phyloP scores from a whole-genome alignment of 2,113 vertebrate genomes.

The Aix galericulata region DNA sequence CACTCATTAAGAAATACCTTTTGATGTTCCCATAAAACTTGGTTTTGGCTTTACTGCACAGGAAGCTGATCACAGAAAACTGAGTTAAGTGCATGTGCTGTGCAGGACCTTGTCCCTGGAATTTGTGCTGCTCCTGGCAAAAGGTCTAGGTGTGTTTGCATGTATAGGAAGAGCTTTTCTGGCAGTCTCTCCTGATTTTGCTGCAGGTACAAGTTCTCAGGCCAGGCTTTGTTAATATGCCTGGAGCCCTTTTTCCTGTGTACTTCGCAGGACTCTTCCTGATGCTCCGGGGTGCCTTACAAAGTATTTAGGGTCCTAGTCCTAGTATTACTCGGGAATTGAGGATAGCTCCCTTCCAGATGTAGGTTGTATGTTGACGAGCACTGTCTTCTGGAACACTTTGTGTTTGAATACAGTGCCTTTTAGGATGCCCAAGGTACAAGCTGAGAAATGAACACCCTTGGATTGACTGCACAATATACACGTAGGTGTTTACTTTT shows the following conservation, averaged over 20 bases:
- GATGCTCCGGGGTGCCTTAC: fast-evolving
- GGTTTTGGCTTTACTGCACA: background rate
- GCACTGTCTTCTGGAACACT: background rate
- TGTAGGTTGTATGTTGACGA: fast-evolving
- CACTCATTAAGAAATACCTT: background rate
- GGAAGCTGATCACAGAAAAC: background rate
- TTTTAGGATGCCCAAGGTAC: background rate
- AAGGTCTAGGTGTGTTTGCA: fast-evolving
- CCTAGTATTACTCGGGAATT: fast-evolving
- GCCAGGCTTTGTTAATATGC: background rate
- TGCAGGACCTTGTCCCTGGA: background rate
- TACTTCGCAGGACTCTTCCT: background rate
- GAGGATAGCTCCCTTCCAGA: background rate
- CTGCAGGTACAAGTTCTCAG: background rate
- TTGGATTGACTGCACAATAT: background rate
- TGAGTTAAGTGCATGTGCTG: background rate
- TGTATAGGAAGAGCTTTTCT: fast-evolving
- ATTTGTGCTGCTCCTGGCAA: background rate
- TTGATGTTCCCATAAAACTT: background rate
- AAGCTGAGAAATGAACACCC: background rate
- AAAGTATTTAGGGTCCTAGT: background rate
- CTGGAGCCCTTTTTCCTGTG: background rate
- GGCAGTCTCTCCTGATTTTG: background rate
- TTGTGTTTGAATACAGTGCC: fast-evolving
- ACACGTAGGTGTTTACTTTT: background rate